Evolutionary conservation across 2,113 vertebrate genomes (phyloP), one percentile per base, ranked within the genome.

Genomic region (Triplophysa siluroides): DNA sequence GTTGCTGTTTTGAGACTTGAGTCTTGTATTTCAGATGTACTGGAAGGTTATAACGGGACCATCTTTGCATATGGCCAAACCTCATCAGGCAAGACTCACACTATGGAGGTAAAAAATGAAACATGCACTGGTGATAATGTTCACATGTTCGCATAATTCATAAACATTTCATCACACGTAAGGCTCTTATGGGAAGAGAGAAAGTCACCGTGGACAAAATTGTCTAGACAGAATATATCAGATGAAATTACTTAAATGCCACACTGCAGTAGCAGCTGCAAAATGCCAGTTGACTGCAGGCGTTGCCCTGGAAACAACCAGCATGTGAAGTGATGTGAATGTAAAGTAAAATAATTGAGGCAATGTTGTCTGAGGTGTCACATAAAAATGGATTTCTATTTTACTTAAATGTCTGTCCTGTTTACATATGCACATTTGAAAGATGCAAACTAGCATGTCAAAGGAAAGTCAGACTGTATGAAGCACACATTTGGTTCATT

Each of bases 11-110:
- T 45, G 2, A 79, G 2, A 71, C 88, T 84, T 86, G 4, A 61
- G 16, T 54, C 47, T 58, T 47, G 76, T 47, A 69, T 81, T 84
- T n/a, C 86, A 96, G 95, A 96, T 94, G 97, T 99, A 61, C 91
- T 99, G 79, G 96, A 94, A 33, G 97, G 97, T 23, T 99, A 99
- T 70, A 99, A 99, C 1, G 97, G 97, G 63, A 99, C 97, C 0
- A 97, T 99, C 90, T 99, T 99, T 83, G 97, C 97, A 0, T 99
- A 99, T 11, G 97, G 97, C 18, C 97, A 99, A 86, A 99, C 97
- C 0, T 94, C 97, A 0, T 99, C 97, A 64, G 97, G 97, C 83
- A 98, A 98, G 88, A 98, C 97, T 0, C 97, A 98, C 83, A 99
- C 97, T 0, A 98, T 99, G 97, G 97, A 98, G 95, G 97, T 98